Evolutionary conservation across 2,797 vertebrate species (phyloP), one percentile per base, ranked within the genome.

Genomic region (Potorous gilbertii): DNA sequence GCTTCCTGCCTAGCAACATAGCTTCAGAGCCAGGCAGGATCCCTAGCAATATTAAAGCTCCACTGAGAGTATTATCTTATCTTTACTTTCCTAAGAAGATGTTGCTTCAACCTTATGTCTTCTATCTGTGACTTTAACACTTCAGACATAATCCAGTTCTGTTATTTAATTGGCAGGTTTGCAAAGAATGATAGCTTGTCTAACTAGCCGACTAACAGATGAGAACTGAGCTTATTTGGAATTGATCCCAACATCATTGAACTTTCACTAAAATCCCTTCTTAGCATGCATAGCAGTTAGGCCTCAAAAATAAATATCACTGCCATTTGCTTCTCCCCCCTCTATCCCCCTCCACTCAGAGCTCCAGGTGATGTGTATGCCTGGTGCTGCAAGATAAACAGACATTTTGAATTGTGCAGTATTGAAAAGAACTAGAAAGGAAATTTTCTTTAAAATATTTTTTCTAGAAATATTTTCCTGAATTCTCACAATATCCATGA

Each of bases 331-430:
- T 96, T 98, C 97, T 81, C 74, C 21, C 11, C 66, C n/a, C n/a
- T 74, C 66, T 18, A 97, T 97, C 56, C 94, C 98, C 94, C 95
- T 96, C 96, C 95, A 91, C 54, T 56, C 92, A 90, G 96, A 96
- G 92, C 93, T 97, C 96, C 62, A 81, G 95, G 96, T 93, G 97
- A 98, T 98, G 97, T 98, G 90, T 4, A 1, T 96, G 95, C 56
- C 97, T 97, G 97, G 95, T 97, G 56, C 74, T 97, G 55, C 96
- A 96, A 91, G 94, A 97, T 96, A 98, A 97, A 96, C 57, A 98
- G 94, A 97, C 93, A 93, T 95, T 92, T 81, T 97, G 94, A 97
- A 96, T 97, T 97, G 95, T 12, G 55, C 94, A 95, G n/a, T 93
- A 90, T 92, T 62, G 62, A 56, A 95, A 96, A 97, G 97, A 91